phyloP scores from a whole-genome alignment of 1,140 invertebrate genomes.

The Scylla paramamosain region DNA sequence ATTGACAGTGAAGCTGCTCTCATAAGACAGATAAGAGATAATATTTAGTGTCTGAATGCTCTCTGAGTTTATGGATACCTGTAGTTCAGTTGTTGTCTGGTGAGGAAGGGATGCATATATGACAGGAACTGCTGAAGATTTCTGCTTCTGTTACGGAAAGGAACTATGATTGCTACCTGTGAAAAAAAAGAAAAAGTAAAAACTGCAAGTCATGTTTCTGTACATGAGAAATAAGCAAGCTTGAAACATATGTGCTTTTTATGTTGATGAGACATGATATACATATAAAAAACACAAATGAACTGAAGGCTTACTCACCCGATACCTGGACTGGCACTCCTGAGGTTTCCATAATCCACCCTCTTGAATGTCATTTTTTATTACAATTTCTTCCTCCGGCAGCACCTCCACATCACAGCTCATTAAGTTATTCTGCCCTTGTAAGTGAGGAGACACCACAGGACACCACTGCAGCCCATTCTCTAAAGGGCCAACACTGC shows the following conservation, averaged over 20 bases:
- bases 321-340: slow-evolving; percentile 87
- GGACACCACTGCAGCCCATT: slow-evolving; percentile 51
- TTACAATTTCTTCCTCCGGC: slow-evolving; percentile 62
- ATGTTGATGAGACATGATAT: too few relatives aligned
- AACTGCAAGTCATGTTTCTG: neutral
- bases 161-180: slow-evolving; percentile 90
- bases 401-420: slow-evolving; percentile 42
- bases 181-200: neutral
- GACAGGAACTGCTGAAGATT: slow-evolving; percentile 91
- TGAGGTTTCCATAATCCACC: slow-evolving; percentile 88
- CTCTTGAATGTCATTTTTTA: slow-evolving; percentile 75
- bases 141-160: slow-evolving; percentile 90
- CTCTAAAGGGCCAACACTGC: slow-evolving; percentile 24
- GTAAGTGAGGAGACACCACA: slow-evolving; percentile 55
- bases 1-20: neutral
- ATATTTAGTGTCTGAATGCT: too few relatives aligned
- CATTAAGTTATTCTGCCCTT: neutral
- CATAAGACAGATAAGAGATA: neutral
- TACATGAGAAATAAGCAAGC: neutral
- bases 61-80: slow-evolving; percentile 70
- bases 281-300: neutral
- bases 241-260: neutral
- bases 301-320: slow-evolving; percentile 78
- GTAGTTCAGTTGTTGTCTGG: slow-evolving; percentile 92
- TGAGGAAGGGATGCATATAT: slow-evolving; percentile 94